phyloP scores from a whole-genome alignment of 2,797 vertebrate species.

The Acipenser ruthenus region DNA sequence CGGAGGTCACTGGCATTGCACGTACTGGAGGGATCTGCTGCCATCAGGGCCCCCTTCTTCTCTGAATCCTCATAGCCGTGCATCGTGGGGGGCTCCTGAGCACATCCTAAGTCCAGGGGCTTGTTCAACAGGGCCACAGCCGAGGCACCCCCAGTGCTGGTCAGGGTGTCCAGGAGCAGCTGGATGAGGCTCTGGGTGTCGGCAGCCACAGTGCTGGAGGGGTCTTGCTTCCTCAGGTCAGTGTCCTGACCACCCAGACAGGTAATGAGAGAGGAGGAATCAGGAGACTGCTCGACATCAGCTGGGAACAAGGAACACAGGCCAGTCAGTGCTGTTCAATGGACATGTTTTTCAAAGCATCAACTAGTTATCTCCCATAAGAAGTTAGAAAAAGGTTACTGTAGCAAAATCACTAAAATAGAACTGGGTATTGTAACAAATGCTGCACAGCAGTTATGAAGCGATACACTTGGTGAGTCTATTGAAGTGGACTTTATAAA shows the following conservation, averaged over 20 bases:
- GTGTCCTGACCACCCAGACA: constrained; percentile 70
- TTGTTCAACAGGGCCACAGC: not conserved
- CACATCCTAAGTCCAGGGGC: constrained; percentile 11
- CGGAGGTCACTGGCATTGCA: constrained; percentile 56
- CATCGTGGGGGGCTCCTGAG: not conserved
- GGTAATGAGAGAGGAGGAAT: constrained; percentile 45
- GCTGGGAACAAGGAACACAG: too few species aligned
- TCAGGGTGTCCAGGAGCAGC: constrained; percentile 66
- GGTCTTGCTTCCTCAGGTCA: constrained; percentile 66
- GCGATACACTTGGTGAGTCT: too few species aligned
- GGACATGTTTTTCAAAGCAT: too few species aligned
- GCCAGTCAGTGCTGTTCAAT: too few species aligned
- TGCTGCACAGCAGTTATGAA: too few species aligned
- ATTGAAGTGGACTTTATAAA: too few species aligned
- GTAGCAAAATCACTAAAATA: too few species aligned
- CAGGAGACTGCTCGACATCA: too few species aligned
- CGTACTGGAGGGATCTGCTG: constrained; percentile 49
- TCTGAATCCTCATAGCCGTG: constrained; percentile 23
- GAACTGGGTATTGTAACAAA: too few species aligned
- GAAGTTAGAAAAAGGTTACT: too few species aligned
- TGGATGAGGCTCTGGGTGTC: constrained; percentile 65
- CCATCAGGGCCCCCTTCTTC: constrained; percentile 18
- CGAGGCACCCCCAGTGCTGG: constrained; percentile 44
- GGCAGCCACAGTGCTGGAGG: constrained; percentile 38
- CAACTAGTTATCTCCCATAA: too few species aligned